These are phyloP conservation scores for Hofmannophila pseudospretella DNA, from an alignment of 2,888 invertebrate genomes.

Conservation along the genomic window DNA sequence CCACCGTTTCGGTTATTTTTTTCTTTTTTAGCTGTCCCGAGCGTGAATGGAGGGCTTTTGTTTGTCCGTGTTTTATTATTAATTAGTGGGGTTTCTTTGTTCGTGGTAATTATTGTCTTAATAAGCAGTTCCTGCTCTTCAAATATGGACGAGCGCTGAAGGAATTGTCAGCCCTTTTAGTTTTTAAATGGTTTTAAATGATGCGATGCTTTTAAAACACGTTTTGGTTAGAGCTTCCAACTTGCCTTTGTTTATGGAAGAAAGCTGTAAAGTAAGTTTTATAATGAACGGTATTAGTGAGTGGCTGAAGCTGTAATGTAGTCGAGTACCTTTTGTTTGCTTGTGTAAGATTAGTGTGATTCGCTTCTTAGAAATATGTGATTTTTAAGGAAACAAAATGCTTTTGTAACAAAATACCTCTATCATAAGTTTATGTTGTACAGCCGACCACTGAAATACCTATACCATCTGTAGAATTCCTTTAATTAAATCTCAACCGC, in stretches of 20 bases:
- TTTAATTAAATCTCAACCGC: no score
- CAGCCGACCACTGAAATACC: no score
- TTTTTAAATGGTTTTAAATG: slow-evolving; percentile 50
- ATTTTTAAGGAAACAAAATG: no score
- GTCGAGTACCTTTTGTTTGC: no score
- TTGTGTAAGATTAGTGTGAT: no score
- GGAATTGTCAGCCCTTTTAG: slow-evolving; percentile 59
- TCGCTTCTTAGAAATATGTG: no score
- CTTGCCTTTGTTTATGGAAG: slow-evolving; percentile 14
- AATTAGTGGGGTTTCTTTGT: slow-evolving; percentile 75
- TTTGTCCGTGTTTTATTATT: slow-evolving; percentile 77
- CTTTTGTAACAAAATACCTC: no score
- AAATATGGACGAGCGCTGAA: slow-evolving; percentile 56
- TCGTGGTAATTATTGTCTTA: slow-evolving; percentile 77
- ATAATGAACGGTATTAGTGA: no score
- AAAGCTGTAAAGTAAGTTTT: slow-evolving; percentile 1
- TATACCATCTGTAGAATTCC: no score
- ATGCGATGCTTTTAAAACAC: slow-evolving; percentile 35
- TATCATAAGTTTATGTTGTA: no score
- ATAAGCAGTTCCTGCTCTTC: slow-evolving; percentile 75
- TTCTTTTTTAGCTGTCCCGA: slow-evolving; percentile 62
- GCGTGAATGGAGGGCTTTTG: slow-evolving; percentile 73
- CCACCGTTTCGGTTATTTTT: slow-evolving; percentile 71
- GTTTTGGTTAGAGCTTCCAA: slow-evolving; percentile 26
- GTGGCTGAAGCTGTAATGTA: no score